phyloP scores from a whole-genome alignment of 2,888 invertebrate species.

The Tetragnatha montana region DNA sequence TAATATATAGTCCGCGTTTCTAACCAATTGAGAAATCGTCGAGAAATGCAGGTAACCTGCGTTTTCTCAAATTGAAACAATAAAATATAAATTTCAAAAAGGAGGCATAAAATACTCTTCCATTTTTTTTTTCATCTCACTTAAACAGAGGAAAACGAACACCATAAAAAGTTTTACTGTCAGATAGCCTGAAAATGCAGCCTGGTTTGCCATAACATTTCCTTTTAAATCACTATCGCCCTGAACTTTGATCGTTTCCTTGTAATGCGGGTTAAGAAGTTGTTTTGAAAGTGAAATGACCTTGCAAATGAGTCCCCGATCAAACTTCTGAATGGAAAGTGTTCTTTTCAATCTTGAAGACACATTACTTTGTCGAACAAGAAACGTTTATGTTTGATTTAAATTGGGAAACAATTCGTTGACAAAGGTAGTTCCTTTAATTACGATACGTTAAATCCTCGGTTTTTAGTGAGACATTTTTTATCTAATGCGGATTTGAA shows the following conservation, averaged over 20 bases:
- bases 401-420: no score
- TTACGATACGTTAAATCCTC: no score
- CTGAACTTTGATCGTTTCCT: conserved; percentile 59
- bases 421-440: no score
- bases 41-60: not conserved
- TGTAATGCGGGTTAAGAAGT: conserved; percentile 60
- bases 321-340: conserved; percentile 41
- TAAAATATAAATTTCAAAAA: conserved; percentile 17
- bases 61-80: conserved; percentile 15
- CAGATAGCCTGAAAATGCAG: conserved; percentile 32
- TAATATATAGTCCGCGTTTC: no score
- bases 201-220: conserved; percentile 28
- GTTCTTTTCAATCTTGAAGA: conserved; percentile 38
- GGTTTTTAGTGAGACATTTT: no score
- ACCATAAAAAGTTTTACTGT: conserved; percentile 24
- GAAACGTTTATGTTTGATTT: not conserved
- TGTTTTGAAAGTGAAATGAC: conserved; percentile 64
- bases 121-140: conserved; percentile 52
- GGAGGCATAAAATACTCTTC: conserved; percentile 27
- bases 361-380: conserved; percentile 15
- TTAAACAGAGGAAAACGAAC: conserved; percentile 38
- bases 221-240: conserved; percentile 50
- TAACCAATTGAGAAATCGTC: not conserved
- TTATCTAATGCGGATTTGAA: no score
- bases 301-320: conserved; percentile 55